A percentile compares a stretch with the other conserved stretches of the same genome.
Evolutionary conservation across 2,113 vertebrate genomes (phyloP).

Genomic region (Ictidomys tridecemlineatus): DNA sequence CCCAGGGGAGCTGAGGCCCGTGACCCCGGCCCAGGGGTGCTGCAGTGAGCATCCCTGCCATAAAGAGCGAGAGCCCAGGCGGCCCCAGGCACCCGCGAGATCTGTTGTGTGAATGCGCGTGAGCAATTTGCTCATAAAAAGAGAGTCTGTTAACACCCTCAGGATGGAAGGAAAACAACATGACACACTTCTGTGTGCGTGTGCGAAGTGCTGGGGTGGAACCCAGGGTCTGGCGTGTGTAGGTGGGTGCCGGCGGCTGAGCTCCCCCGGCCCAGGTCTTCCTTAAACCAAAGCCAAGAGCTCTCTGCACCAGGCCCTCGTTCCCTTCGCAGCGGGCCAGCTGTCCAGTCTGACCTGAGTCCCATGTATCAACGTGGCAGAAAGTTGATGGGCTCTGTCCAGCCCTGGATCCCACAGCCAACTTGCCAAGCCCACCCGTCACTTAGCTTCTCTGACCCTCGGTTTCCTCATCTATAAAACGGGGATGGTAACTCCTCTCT

Average conservation of each 20-base stretch:
- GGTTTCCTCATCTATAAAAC: neutral
- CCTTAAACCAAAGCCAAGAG: neutral
- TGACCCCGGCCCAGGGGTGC: neutral
- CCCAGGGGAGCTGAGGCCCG: neutral
- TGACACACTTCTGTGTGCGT: neutral
- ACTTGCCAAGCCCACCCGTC: neutral
- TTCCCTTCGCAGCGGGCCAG: neutral
- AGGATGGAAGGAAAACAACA: neutral
- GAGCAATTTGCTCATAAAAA: neutral
- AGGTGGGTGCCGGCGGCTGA: no score
- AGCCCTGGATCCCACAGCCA: neutral
- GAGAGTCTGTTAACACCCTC: neutral
- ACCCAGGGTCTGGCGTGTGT: neutral
- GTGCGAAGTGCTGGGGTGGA: neutral
- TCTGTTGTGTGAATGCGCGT: neutral
- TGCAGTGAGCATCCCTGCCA: neutral
- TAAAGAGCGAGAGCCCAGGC: no score
- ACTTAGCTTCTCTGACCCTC: neutral
- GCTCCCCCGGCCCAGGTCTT: neutral
- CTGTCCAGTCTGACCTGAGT: neutral
- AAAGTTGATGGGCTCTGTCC: neutral
- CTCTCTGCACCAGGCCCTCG: neutral
- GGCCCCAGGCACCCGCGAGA: no score
- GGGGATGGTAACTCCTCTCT: neutral
- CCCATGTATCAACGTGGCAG: neutral